Evolutionary conservation across 2,888 invertebrate species (phyloP).

Genomic region (Tolmerus cingulatus): DNA sequence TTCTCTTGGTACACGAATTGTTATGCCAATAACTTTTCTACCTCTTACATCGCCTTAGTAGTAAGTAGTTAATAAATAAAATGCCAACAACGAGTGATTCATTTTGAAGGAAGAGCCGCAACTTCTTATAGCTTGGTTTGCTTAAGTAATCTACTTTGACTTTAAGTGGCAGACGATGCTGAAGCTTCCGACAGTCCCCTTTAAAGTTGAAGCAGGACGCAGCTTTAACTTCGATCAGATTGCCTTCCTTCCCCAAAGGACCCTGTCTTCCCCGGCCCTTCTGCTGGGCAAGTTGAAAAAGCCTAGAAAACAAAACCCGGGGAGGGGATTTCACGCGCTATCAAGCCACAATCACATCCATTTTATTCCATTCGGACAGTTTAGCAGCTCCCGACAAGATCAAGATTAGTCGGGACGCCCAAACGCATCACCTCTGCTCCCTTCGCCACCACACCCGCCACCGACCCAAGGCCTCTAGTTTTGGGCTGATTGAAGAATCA

Average conservation of each 20-base stretch:
- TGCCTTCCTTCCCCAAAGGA: background rate
- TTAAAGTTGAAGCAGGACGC: background rate
- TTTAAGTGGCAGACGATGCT: background rate
- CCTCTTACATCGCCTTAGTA: background rate
- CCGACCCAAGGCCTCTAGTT: background rate
- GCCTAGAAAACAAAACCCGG: background rate
- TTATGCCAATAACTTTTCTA: background rate
- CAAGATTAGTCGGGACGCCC: constrained; percentile 22
- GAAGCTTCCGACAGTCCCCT: background rate
- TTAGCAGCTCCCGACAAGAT: constrained; percentile 43
- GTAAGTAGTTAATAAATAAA: background rate
- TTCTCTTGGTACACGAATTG: too few relatives aligned
- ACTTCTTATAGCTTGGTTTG: background rate
- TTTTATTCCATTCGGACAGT: constrained; percentile 45
- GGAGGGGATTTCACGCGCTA: constrained; percentile 42
- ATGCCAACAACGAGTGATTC: background rate
- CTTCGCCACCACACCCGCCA: background rate
- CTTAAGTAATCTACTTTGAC: background rate
- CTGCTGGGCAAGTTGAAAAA: background rate
- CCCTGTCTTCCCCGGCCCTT: background rate
- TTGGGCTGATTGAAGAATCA: constrained; percentile 30
- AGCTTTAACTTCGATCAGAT: background rate
- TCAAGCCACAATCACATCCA: constrained; percentile 45
- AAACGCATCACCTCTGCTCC: constrained; percentile 15
- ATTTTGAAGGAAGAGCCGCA: background rate